Evolutionary conservation across 2,113 vertebrate species (phyloP).

Genomic region (Melozone crissalis): DNA sequence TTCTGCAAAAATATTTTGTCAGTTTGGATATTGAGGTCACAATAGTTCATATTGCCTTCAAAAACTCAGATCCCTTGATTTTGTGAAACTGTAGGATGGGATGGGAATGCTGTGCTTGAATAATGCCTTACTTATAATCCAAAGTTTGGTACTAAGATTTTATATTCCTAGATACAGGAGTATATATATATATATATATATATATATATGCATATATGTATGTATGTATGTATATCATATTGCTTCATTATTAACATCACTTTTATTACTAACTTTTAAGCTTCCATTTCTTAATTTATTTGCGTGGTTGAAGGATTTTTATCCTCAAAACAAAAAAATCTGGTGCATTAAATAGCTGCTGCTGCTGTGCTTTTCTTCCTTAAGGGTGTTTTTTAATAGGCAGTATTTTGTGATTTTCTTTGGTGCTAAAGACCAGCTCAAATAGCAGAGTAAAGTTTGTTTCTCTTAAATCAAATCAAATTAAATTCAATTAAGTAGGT

Average conservation of each 20-base stretch:
- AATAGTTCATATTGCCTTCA: background rate
- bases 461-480: constrained; percentile 30
- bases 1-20: background rate
- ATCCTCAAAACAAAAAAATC: background rate
- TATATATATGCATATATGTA: rapidly evolving
- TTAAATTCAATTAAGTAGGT: background rate
- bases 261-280: background rate
- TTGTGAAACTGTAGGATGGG: background rate
- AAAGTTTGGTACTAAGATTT: background rate
- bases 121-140: background rate
- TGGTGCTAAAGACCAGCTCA: background rate
- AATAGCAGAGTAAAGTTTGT: background rate
- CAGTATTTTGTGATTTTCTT: background rate
- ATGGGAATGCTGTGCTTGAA: background rate
- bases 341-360: background rate
- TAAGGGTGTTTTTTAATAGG: background rate
- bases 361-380: background rate
- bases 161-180: background rate
- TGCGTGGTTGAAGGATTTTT: background rate
- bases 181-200: background rate
- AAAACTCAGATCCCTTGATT: background rate
- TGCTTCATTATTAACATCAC: background rate
- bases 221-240: background rate
- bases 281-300: background rate
- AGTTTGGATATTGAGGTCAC: background rate